phyloP scores from a whole-genome alignment of 2,113 vertebrate species.

The Ciconia maguari region DNA sequence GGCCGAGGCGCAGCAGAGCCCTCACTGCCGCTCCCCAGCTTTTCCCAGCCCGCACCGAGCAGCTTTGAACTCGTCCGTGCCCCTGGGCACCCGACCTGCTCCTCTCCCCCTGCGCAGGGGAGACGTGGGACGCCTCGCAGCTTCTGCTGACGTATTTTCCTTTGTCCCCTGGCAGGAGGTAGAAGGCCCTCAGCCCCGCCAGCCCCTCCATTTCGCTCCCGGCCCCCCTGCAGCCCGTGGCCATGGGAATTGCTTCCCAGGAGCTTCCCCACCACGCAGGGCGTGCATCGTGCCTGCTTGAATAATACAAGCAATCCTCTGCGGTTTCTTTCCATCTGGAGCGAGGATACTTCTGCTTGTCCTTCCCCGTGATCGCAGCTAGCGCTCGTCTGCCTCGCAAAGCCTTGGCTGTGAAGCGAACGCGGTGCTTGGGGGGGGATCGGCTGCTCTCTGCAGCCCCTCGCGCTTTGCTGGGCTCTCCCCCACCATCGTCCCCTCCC shows the following conservation, averaged over 20 bases:
- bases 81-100: neutral
- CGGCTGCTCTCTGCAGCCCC: neutral
- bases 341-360: neutral
- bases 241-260: neutral
- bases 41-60: neutral
- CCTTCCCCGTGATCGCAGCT: neutral
- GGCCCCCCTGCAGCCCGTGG: neutral
- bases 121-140: neutral
- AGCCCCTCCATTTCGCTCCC: neutral
- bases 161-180: neutral
- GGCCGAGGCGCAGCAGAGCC: neutral
- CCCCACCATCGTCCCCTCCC: no score
- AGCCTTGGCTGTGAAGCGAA: neutral
- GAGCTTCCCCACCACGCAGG: neutral
- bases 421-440: no score
- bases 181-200: neutral
- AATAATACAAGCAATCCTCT: neutral
- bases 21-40: rapidly evolving
- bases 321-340: neutral
- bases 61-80: neutral
- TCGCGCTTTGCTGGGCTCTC: neutral
- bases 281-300: rapidly evolving
- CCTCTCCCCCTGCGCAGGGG: neutral
- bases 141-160: neutral
- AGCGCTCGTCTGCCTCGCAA: neutral